Evolutionary conservation across 2,113 vertebrate genomes (phyloP), one percentile per base, ranked within the genome.

Genomic region (Phyllostomus hastatus): DNA sequence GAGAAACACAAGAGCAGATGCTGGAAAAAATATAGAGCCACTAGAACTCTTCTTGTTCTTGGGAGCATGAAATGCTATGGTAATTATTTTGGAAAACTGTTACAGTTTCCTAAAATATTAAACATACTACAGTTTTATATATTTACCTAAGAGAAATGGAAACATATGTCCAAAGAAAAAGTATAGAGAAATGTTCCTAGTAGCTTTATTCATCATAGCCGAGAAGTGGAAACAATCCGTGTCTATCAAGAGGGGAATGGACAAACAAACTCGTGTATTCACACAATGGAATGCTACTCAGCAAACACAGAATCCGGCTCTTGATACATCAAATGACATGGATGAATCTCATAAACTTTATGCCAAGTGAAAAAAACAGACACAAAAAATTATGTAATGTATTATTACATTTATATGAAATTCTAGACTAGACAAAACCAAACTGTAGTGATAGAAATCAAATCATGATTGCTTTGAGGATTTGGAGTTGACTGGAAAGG

Each of bases 121-220:
- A 81, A 76, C 15, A 72, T 59, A 69, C 35, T 86, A 20, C 43
- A 90, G 2, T 83, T 95, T 95, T 95, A 69, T 52, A 46, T 92
- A 72, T 66, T 94, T 88, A 54, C 82, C 75, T 41, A 96, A 82
- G 66, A 95, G 75, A 92, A 95, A 92, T 87, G 46, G 88, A 84
- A 80, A 75, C 8, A 50, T 26, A 61, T 76, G 57, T 83, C 19
- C 70, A 61, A 31, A 41, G 35, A 83, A 94, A 91, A 48, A 31
- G 5, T 66, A 22, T 61, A n/a, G 41, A 87, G 73, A 85, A 76
- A 48, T 94, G 48, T 72, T 83, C 72, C 59, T 73, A 90, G 48
- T 22, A 87, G 5, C 50, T 84, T 78, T 92, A 67, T 73, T 96
- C 52, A 54, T 50, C 84, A 78, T 69, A 76, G 41, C 50, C 31